Evolutionary conservation across 64 coral and sea anemone genomes (phyloP).

Genomic region (Stylophora pistillata): DNA sequence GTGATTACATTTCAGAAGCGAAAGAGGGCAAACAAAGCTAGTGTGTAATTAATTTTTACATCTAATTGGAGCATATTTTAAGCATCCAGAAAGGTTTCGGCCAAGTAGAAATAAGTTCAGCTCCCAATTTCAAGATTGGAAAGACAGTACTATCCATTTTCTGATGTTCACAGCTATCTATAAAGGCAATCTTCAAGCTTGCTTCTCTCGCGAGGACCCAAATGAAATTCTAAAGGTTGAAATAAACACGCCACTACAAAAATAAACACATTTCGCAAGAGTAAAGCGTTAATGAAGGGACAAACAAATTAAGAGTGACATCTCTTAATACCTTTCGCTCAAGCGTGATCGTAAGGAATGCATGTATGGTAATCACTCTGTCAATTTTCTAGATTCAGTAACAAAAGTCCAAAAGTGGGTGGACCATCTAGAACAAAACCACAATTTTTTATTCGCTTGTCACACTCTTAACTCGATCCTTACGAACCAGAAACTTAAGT

Average conservation of each 20-base stretch:
- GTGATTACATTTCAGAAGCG: slow-evolving; percentile 1
- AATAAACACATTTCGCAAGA: slow-evolving; percentile 36
- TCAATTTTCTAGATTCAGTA: background rate
- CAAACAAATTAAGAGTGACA: slow-evolving; percentile 28
- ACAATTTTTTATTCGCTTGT: slow-evolving; percentile 3
- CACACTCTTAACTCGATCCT: slow-evolving; percentile 13
- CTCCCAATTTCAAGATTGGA: background rate
- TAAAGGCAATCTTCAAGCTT: background rate
- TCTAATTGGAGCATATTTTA: background rate
- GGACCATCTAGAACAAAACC: background rate
- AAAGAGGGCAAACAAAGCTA: background rate
- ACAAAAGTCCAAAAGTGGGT: background rate
- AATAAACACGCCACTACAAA: background rate
- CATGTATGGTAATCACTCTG: background rate
- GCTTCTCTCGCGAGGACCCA: background rate
- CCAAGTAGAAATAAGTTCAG: background rate
- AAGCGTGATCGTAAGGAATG: background rate
- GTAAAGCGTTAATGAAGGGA: slow-evolving; percentile 17
- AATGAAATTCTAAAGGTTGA: background rate
- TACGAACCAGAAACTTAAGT: background rate
- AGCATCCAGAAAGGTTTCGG: background rate
- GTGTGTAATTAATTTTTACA: background rate
- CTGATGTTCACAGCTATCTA: background rate
- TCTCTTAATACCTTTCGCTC: slow-evolving; percentile 5
- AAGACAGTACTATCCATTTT: background rate